These are phyloP conservation scores for Drosophila sp. DNA, from an alignment of 1,140 invertebrate species.

Conservation along the genomic window DNA sequence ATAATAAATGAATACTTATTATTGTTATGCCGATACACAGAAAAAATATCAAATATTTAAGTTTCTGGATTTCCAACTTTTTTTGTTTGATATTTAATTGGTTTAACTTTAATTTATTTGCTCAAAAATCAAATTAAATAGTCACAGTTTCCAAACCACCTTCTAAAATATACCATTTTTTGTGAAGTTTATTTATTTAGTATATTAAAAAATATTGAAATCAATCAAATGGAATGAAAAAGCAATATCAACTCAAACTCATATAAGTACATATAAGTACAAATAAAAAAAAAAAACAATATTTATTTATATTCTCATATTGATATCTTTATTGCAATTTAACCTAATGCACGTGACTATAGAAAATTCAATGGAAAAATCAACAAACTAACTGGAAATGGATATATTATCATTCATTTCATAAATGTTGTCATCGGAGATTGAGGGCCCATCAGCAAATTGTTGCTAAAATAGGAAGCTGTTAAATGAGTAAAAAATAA, in stretches of 20 bases:
- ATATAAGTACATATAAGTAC: background rate
- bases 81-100: no score
- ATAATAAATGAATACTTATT: no score
- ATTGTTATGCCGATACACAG: no score
- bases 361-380: background rate
- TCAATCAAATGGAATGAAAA: slow-evolving; percentile 1
- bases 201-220: background rate
- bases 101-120: no score
- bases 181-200: no score
- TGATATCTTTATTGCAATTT: slow-evolving; percentile 4
- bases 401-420: background rate
- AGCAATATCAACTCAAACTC: slow-evolving; percentile 16
- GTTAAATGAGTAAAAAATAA: slow-evolving; percentile 1
- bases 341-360: background rate
- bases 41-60: no score
- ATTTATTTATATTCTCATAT: slow-evolving; percentile 3
- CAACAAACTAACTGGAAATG: slow-evolving; percentile 14
- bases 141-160: no score
- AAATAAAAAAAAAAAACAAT: background rate
- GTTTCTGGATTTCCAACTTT: no score
- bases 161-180: no score
- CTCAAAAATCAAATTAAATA: no score
- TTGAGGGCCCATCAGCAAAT: slow-evolving; percentile 6
- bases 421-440: slow-evolving; percentile 10
- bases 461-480: background rate